Evolutionary conservation across 2,113 vertebrate genomes (phyloP), one percentile per base, ranked within the genome.

Genomic region (Perca fluviatilis): DNA sequence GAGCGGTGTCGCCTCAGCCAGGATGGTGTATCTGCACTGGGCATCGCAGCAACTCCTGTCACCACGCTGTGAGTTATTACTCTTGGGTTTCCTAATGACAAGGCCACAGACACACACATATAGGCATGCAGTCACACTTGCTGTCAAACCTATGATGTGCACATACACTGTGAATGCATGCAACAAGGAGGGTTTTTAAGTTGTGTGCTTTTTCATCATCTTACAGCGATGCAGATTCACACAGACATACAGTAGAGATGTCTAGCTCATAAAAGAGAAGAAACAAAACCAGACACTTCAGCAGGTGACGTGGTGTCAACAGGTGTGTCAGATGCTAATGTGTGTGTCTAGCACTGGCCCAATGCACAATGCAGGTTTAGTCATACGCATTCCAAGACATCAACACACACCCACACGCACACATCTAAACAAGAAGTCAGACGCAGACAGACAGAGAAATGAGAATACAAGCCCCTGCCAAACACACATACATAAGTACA

Each of bases 341-440:
- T 72, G 12, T 85, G 54, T 56, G 81, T 88, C 69, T 79, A 36
- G 27, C 30, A 60, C 15, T 2, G 1, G 84, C 36, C 33, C 6
- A 14, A 40, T 12, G 11, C 64, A 74, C 43, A n/a, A 27, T 19
- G n/a, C 58, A 78, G 68, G 23, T 81, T 86, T 74, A 92, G 87
- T 93, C 93, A 92, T 74, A 63, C 9, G 0, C 80, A 92, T 92
- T 91, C 91, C 90, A 79, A 81, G 90, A 88, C 86, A 67, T 23
- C 62, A 78, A 67, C 89, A 51, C 53, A 50, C 88, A 40, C 40
- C 62, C 89, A 47, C 53, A 50, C 88, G 15, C 47, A 85, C 54
- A 65, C 78, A 85, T 77, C 80, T 60, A 85, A 84, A 81, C 65
- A 81, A 80, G 56, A 6, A 63, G 36, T 53, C 60, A 89, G 74